Base-by-base conservation (phyloP, 2,797 vertebrate genomes). In the Myotis vivesi region DNA sequence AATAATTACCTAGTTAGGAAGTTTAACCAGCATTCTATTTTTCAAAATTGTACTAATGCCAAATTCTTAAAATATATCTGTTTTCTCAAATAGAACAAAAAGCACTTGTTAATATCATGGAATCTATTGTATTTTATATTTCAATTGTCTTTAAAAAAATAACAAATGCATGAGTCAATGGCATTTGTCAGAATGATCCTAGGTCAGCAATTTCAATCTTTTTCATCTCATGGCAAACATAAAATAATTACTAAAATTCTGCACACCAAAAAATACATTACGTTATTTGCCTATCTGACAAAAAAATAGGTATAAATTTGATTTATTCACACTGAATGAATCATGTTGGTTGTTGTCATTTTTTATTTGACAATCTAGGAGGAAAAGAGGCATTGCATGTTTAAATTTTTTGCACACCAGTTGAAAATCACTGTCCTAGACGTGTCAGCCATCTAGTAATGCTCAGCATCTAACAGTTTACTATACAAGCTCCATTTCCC, bases 21-120 rank as follows among this genome's bases (percentile, higher is more conserved):
- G 6, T 38, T 94, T 92, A 92, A 90, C 17, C 30, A 64, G 81
- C 89, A 94, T 80, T 77, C 17, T 68, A 80, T 49, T 76, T 94
- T 95, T 51, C 19, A 92, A 92, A 87, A 72, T 71, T 77, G 46
- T 41, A 30, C 36, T 49, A 82, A 55, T 33, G 22, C 22, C 55
- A 49, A 75, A 4, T 44, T 86, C 20, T 81, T 91, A n/a, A 72
- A 49, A 95, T 55, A 72, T 30, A 69, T 49, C 5, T 57, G 28
- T 10, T 90, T 86, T 64, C 44, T 82, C 41, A 89, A 76, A 51
- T 19, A 79, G 15, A 92, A 75, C 22, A 64, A 92, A 95, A 62
- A 41, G 57, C 3, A 69, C 7, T 84, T 84, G 10, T 33, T 83
- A 93, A 76, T 79, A 69, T 86, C 33, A 82, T 73, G 33, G 22